Evolutionary conservation across 1,140 invertebrate species (phyloP).

Genomic region (Ostrea edulis): DNA sequence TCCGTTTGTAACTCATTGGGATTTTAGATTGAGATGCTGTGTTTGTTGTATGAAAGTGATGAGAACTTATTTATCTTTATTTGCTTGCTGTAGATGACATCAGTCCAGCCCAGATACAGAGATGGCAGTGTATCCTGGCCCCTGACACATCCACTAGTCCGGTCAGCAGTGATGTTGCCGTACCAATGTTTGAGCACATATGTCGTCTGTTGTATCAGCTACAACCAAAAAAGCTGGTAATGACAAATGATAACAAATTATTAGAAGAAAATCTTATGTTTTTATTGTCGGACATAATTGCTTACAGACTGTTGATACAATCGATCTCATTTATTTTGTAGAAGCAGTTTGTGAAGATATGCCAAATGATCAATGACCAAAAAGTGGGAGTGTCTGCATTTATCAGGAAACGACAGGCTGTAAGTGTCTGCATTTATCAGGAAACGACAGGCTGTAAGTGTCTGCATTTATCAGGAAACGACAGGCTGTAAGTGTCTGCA

Average conservation of each 20-base stretch:
- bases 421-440: no score
- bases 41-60: background rate
- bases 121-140: slow-evolving; percentile 65
- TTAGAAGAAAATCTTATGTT: no score
- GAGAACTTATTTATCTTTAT: background rate
- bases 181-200: slow-evolving; percentile 65
- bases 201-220: slow-evolving; percentile 62
- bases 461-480: no score
- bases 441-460: background rate
- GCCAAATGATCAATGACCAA: slow-evolving; percentile 67
- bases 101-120: slow-evolving; percentile 51
- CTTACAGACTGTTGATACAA: no score
- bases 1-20: no score
- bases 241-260: background rate
- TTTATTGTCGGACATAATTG: no score
- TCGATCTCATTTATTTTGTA: slow-evolving; percentile 43
- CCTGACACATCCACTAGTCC: slow-evolving; percentile 54
- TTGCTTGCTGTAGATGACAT: slow-evolving; percentile 51
- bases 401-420: slow-evolving; percentile 68
- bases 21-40: no score
- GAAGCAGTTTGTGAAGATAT: slow-evolving; percentile 67
- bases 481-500: slow-evolving; percentile 61
- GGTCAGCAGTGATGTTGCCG: slow-evolving; percentile 47
- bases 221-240: slow-evolving; percentile 60
- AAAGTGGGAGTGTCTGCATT: slow-evolving; percentile 71